Conservation (phyloP, 2,113 vertebrate species). For the Phoenicopterus ruber region DNA sequence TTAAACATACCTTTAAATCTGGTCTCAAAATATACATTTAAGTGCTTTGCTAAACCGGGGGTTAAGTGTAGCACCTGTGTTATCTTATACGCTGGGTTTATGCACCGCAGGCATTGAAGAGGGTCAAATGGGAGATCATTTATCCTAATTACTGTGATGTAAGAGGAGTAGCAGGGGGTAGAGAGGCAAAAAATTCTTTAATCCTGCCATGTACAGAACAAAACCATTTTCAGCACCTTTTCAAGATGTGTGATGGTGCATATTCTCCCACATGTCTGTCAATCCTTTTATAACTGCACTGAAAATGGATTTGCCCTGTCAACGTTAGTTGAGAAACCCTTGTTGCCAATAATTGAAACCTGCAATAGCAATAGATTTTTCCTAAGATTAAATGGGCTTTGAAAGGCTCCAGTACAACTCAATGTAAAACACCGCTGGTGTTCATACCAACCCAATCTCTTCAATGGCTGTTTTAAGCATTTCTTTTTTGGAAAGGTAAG, state of each 20-base stretch:
- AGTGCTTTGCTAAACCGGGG: neutral
- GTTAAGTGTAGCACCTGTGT: neutral
- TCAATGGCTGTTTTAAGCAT: neutral
- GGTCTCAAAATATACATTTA: neutral
- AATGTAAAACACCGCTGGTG: neutral
- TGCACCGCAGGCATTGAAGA: neutral
- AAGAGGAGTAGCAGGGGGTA: neutral
- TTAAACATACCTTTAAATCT: neutral
- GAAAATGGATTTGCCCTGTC: conserved; percentile 12
- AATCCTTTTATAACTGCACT: neutral
- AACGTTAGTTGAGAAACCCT: neutral
- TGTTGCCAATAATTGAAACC: conserved; percentile 5
- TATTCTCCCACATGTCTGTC: neutral
- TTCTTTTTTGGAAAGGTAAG: neutral
- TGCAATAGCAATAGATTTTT: neutral
- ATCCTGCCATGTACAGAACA: neutral
- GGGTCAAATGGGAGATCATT: neutral
- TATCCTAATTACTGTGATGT: conserved; percentile 12
- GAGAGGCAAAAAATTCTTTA: neutral
- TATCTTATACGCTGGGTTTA: neutral
- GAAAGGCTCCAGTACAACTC: neutral
- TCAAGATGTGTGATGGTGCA: neutral
- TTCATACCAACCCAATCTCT: neutral
- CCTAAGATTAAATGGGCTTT: neutral
- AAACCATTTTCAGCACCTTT: conserved; percentile 12